These are phyloP conservation scores for Cybosia mesomella DNA, from an alignment of 2,888 invertebrate species.

Conservation along the genomic window DNA sequence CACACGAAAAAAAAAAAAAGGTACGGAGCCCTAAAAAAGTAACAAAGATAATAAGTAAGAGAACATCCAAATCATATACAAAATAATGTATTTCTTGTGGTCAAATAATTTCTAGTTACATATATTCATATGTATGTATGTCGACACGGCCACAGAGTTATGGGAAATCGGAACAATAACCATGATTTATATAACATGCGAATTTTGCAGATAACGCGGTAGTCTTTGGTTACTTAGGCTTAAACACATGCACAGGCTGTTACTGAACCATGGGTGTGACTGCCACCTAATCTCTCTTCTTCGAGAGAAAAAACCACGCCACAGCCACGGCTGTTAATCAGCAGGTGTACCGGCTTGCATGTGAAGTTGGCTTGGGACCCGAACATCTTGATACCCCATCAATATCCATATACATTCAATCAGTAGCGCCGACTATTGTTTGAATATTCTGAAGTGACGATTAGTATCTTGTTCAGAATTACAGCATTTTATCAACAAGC, in stretches of 20 bases:
- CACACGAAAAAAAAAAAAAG: too few species aligned
- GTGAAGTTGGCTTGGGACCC: too few species aligned
- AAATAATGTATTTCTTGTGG: background rate
- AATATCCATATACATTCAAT: too few species aligned
- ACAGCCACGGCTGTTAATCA: background rate
- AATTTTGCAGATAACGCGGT: background rate
- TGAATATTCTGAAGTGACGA: too few species aligned
- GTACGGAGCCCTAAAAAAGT: too few species aligned
- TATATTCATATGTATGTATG: conserved; percentile 6
- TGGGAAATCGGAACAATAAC: conserved; percentile 6
- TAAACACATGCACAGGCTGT: background rate
- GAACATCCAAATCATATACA: background rate
- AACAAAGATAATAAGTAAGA: background rate
- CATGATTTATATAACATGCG: background rate
- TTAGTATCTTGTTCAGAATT: too few species aligned
- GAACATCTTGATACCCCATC: too few species aligned
- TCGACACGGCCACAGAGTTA: conserved; percentile 2
- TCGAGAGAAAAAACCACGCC: background rate
- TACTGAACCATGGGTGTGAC: background rate
- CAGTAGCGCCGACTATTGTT: too few species aligned
- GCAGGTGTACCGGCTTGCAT: too few species aligned
- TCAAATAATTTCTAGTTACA: conserved; percentile 12
- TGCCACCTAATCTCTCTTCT: background rate
- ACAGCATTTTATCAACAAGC: too few species aligned
- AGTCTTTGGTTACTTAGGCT: too few species aligned